Conservation (phyloP, 2,888 invertebrate species). For the Drosophila parthenogenetica region DNA sequence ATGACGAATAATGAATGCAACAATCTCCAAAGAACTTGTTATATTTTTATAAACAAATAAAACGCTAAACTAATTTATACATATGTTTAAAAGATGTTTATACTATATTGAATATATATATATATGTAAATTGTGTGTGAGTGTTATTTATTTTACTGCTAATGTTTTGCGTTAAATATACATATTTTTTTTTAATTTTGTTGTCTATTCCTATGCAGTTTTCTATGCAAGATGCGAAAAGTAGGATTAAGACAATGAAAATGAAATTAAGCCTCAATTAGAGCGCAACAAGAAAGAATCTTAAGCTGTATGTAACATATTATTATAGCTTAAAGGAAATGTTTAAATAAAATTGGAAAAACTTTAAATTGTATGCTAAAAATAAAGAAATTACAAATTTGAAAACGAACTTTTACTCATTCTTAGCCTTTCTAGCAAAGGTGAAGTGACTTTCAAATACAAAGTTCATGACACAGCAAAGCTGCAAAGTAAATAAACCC, state of each 20-base stretch:
- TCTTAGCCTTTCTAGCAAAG: neutral
- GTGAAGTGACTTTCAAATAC: neutral
- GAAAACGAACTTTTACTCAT: slow-evolving; percentile 4
- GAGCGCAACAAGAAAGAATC: slow-evolving; percentile 47
- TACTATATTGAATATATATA: slow-evolving; percentile 43
- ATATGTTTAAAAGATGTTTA: slow-evolving; percentile 51
- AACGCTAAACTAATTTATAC: slow-evolving; percentile 56
- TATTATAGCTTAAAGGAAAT: slow-evolving; percentile 41
- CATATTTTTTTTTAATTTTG: neutral
- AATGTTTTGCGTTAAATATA: slow-evolving; percentile 40
- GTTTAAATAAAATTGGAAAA: slow-evolving; percentile 53
- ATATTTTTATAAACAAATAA: slow-evolving; percentile 71
- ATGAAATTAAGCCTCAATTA: slow-evolving; percentile 46
- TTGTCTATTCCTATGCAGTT: slow-evolving; percentile 52
- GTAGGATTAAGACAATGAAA: slow-evolving; percentile 54
- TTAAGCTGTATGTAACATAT: slow-evolving; percentile 43
- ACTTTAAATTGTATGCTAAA: slow-evolving; percentile 31
- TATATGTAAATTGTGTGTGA: slow-evolving; percentile 40
- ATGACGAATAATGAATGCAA: slow-evolving; percentile 20
- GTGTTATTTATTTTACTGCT: slow-evolving; percentile 68
- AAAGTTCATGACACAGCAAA: slow-evolving; percentile 29
- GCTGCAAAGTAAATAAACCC: slow-evolving; percentile 39
- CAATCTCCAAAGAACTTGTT: slow-evolving; percentile 76
- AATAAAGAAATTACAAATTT: slow-evolving; percentile 44
- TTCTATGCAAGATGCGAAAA: slow-evolving; percentile 39